Percentiles rank a stretch among this genome's conserved stretches.
phyloP scores from a whole-genome alignment of 2,888 invertebrate species.

The Epiblema foenella region DNA sequence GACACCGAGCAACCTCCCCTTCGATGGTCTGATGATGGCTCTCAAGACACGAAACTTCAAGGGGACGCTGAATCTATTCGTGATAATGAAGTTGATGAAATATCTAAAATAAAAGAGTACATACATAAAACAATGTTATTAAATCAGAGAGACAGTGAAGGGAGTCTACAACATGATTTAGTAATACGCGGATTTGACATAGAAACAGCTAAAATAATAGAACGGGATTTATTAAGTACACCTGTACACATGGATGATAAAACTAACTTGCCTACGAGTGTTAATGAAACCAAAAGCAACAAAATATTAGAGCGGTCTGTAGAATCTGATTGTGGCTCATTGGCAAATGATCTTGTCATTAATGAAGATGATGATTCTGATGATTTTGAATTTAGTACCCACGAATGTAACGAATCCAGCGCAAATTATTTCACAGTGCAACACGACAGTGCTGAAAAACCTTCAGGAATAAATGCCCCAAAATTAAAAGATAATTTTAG shows the following conservation, averaged over 20 bases:
- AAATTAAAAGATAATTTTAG: conserved; percentile 74
- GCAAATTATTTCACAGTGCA: conserved; percentile 62
- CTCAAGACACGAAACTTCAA: conserved; percentile 65
- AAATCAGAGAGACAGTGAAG: conserved; percentile 45
- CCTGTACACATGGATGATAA: conserved; percentile 53
- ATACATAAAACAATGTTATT: conserved; percentile 57
- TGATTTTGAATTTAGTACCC: conserved; percentile 67
- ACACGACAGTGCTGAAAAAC: conserved; percentile 59
- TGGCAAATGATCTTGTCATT: conserved; percentile 55
- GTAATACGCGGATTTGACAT: conserved; percentile 76
- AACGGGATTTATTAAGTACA: conserved; percentile 73
- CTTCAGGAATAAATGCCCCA: conserved; percentile 50
- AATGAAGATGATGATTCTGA: conserved; percentile 62
- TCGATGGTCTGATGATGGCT: conserved; percentile 76
- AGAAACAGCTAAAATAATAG: conserved; percentile 77
- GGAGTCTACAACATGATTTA: conserved; percentile 69
- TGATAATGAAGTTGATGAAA: conserved; percentile 67
- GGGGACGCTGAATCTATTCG: conserved; percentile 45
- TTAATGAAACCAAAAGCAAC: conserved; percentile 47
- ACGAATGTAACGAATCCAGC: conserved; percentile 69
- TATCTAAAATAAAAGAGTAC: conserved; percentile 73
- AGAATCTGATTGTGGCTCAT: conserved; percentile 45
- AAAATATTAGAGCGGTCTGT: conserved; percentile 38
- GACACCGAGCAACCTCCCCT: conserved; percentile 69
- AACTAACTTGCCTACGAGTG: conserved; percentile 31